Evolutionary conservation across 2,888 invertebrate species (phyloP).

Genomic region (Stenurella melanura): DNA sequence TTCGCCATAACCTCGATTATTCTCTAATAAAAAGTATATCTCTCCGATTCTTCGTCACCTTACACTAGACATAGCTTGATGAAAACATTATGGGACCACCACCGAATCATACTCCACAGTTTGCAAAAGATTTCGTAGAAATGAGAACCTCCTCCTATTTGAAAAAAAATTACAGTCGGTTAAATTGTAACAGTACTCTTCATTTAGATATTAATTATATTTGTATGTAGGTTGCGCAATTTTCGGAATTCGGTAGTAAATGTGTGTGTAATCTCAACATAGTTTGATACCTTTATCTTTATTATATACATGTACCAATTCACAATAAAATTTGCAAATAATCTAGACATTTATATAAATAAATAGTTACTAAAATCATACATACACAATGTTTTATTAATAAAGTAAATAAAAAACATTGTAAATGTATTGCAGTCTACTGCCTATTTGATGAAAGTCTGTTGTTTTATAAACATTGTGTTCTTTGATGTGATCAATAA

Average conservation of each 20-base stretch:
- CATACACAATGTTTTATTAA: background rate
- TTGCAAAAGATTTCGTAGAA: too few species aligned
- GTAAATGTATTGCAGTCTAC: background rate
- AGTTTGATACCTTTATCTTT: background rate
- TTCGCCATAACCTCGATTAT: too few species aligned
- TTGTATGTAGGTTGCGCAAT: background rate
- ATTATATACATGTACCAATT: background rate
- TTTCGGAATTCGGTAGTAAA: conserved; percentile 7
- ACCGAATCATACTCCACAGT: too few species aligned
- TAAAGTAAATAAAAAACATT: background rate
- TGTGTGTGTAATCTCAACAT: background rate
- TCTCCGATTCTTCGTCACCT: too few species aligned
- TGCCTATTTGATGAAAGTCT: background rate
- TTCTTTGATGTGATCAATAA: too few species aligned
- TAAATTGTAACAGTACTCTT: too few species aligned
- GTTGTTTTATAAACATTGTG: background rate
- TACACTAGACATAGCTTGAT: too few species aligned
- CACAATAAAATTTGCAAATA: background rate
- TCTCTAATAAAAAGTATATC: too few species aligned
- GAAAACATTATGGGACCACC: too few species aligned
- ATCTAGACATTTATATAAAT: background rate
- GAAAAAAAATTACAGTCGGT: too few species aligned
- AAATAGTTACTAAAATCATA: background rate
- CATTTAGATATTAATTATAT: too few species aligned
- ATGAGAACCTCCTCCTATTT: too few species aligned